Base-by-base conservation (phyloP, 2,888 invertebrate species). In the Drosophila putrida region DNA sequence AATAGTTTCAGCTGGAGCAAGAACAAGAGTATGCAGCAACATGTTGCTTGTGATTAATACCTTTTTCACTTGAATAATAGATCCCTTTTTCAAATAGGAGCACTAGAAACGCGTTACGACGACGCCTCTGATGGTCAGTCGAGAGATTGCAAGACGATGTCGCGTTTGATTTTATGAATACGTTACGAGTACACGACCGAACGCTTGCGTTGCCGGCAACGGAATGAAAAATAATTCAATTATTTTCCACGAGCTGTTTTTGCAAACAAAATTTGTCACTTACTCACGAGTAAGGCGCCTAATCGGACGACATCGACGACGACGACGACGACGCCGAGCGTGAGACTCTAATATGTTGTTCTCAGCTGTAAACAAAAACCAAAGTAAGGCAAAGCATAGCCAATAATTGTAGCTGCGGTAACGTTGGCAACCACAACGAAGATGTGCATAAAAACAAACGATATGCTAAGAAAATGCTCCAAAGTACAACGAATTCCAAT, bases 171-270 rank as follows among this genome's bases (percentile, higher is more conserved):
- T 35, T 35, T 20, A 3, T 6, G 15, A 4, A 25, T n/a, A n/a
- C 43, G 36, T 36, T 35, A 28, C 33, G 43, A 38, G 35, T 31
- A 62, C 76, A 84, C 87, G 70, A 79, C 89, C 76, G 74, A 75
- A 53, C 86, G 81, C 82, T 75, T 75, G 73, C 82, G 87, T 79
- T 85, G 88, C 78, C 90, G 82, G 79, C 83, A 72, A 75, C 78
- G 75, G 79, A 90, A 89, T 88, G 89, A 88, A 89, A 77, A 78
- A 83, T 73, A 88, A 84, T 73, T 84, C 77, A 88, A 86, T 89
- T 88, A 88, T 86, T 88, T 88, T 81, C 68, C 78, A 85, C 86
- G 65, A 77, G 67, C 59, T 44, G 46, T 65, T 71, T 75, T 71
- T 75, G 76, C 75, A 71, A 64, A 20, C 20, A 75, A 75, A 36